Conservation (phyloP, 2,797 vertebrate species). For the Macrochelys suwanniensis region DNA sequence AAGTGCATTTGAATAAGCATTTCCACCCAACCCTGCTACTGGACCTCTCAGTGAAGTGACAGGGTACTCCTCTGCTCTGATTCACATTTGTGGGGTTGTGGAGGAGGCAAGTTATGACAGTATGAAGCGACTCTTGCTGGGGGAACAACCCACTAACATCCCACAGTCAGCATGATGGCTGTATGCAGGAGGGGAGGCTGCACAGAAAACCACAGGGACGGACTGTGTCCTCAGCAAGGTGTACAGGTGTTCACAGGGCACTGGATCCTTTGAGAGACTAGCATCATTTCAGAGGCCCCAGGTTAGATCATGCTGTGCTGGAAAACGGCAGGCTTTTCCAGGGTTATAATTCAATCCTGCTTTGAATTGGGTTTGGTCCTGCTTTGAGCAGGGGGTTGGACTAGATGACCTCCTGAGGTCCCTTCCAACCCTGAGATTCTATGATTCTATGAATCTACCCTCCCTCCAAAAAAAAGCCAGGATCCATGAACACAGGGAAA, state of each 20-base stretch:
- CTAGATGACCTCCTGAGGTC: too few relatives aligned
- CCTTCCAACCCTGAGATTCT: too few relatives aligned
- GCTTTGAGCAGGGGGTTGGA: too few relatives aligned
- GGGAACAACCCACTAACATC: neutral
- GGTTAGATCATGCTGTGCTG: neutral
- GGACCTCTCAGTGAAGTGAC: neutral
- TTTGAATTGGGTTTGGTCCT: too few relatives aligned
- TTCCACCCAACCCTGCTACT: neutral
- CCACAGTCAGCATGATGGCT: neutral
- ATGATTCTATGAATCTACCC: too few relatives aligned
- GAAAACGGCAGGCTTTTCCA: neutral
- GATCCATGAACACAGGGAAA: neutral
- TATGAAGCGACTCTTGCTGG: neutral
- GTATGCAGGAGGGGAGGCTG: neutral
- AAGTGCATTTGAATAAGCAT: neutral
- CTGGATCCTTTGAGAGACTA: neutral
- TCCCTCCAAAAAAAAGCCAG: neutral
- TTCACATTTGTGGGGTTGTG: neutral
- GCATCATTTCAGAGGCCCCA: neutral
- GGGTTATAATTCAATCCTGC: neutral
- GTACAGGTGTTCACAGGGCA: neutral
- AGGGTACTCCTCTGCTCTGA: neutral
- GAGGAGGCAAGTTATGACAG: neutral
- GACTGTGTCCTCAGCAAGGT: neutral
- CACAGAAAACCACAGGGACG: neutral